Evolutionary conservation across 2,797 vertebrate genomes (phyloP).

Genomic region (Acipenser oxyrinchus): DNA sequence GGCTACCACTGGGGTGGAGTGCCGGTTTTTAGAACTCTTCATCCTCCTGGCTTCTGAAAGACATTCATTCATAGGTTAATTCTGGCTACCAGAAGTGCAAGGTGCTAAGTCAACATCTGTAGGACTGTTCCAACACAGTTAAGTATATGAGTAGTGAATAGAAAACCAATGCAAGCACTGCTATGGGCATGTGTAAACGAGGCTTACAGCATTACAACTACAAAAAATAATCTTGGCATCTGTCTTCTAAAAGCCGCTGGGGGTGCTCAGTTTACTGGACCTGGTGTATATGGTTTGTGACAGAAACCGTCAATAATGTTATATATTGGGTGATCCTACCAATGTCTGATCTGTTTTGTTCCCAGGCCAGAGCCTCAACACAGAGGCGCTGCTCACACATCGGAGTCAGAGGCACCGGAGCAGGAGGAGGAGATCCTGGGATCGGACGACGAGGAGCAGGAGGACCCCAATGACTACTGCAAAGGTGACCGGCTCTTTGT

Average conservation of each 20-base stretch:
- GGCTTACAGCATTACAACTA: conserved; percentile 11
- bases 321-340: not conserved
- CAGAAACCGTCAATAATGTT: conserved; percentile 10
- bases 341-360: conserved; percentile 18
- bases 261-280: conserved; percentile 22
- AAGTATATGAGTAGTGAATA: no score
- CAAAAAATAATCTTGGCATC: conserved; percentile 20
- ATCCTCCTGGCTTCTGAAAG: no score
- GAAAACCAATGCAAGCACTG: not conserved
- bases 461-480: conserved; percentile 96
- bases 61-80: no score
- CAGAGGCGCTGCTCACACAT: conserved; percentile 65
- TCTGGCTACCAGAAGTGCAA: no score
- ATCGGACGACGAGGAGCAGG: conserved; percentile 94
- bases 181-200: conserved; percentile 20
- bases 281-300: conserved; percentile 15
- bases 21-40: no score
- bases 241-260: conserved; percentile 22
- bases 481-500: conserved; percentile 57
- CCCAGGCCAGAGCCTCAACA: conserved; percentile 80
- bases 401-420: conserved; percentile 73
- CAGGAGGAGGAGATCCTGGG: conserved; percentile 88
- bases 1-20: no score
- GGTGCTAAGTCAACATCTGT: no score
- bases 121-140: no score